Percentiles rank a stretch among this genome's conserved stretches.
Conservation (phyloP, 2,113 vertebrate genomes). For the Bubalus kerabau region DNA sequence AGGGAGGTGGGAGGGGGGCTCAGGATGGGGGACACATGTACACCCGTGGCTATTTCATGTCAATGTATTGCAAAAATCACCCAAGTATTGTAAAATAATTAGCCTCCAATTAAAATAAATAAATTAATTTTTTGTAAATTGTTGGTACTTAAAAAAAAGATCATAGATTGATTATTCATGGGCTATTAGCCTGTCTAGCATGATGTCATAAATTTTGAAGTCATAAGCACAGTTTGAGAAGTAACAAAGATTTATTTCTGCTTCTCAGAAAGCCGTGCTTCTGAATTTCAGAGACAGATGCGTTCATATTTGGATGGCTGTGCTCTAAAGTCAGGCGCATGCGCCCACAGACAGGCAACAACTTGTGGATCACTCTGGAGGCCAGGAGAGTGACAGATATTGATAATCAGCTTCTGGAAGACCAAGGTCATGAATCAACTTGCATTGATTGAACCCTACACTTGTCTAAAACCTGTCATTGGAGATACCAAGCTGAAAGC, state of each 20-base stretch:
- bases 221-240: neutral
- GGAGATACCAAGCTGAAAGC: constrained; percentile 52
- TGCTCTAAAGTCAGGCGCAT: neutral
- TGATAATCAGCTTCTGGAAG: constrained; percentile 53
- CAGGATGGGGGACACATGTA: neutral
- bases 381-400: constrained; percentile 39
- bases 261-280: neutral
- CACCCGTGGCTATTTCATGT: neutral
- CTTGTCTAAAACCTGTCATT: constrained; percentile 36
- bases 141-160: neutral
- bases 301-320: neutral
- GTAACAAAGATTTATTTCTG: neutral
- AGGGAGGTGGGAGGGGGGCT: neutral
- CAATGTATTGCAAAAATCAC: neutral
- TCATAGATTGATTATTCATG: neutral
- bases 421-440: constrained; percentile 68
- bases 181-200: neutral
- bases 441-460: constrained; percentile 16
- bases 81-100: neutral
- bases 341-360: neutral
- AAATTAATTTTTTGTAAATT: neutral
- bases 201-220: neutral
- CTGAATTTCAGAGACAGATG: neutral
- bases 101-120: neutral
- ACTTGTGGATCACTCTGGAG: constrained; percentile 4